These are phyloP conservation scores for Semotilus atromaculatus DNA, from an alignment of 2,797 vertebrate species.

Conservation along the genomic window DNA sequence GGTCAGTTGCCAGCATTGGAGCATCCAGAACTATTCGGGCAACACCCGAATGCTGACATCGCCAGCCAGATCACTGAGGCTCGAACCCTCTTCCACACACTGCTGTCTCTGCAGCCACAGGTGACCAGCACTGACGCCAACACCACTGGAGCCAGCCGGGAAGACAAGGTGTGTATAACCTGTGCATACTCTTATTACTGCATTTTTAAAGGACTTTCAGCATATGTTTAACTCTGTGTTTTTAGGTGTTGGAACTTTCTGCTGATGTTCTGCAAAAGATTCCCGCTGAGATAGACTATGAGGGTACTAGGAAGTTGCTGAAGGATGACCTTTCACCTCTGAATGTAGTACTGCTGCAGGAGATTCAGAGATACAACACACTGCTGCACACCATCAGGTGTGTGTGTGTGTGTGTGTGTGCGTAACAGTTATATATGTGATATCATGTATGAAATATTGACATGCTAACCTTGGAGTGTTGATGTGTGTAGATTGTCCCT, in stretches of 20 bases:
- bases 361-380: slow-evolving; percentile 90
- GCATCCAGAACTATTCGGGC: slow-evolving; percentile 87
- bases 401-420: slow-evolving; percentile 69
- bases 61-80: slow-evolving; percentile 88
- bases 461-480: slow-evolving; percentile 41
- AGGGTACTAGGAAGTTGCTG: slow-evolving; percentile 75
- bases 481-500: slow-evolving; percentile 76
- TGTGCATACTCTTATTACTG: neutral
- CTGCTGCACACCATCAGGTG: slow-evolving; percentile 83
- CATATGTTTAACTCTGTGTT: slow-evolving; percentile 7
- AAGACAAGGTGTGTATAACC: slow-evolving; percentile 80
- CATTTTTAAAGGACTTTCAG: neutral
- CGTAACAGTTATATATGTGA: neutral
- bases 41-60: slow-evolving; percentile 88
- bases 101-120: slow-evolving; percentile 89
- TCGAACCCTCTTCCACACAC: slow-evolving; percentile 83
- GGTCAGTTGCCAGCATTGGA: slow-evolving; percentile 80
- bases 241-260: slow-evolving; percentile 85
- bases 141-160: slow-evolving; percentile 73
- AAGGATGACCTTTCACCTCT: slow-evolving; percentile 81
- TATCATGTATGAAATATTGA: slow-evolving; percentile 13
- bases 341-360: slow-evolving; percentile 87
- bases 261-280: slow-evolving; percentile 81
- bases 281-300: slow-evolving; percentile 80
- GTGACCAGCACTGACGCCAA: slow-evolving; percentile 69